Base-by-base conservation (phyloP, 2,888 invertebrate genomes). In the Conops quadrifasciatus region DNA sequence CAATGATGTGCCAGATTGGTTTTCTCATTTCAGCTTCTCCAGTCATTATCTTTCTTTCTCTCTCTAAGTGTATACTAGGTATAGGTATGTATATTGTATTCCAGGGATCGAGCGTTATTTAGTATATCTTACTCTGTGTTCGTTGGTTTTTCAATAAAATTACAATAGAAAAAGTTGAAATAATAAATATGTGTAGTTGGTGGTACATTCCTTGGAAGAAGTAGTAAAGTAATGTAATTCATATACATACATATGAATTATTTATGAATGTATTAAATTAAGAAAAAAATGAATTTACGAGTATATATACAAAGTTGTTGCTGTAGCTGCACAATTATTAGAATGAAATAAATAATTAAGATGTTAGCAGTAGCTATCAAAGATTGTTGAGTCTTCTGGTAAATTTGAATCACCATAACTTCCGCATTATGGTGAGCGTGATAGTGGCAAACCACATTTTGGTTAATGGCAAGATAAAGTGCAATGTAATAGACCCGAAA, bases 281-380 rank as follows among this genome's bases (percentile, higher is more conserved):
- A 56, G 24, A 63, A 63, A 26, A 24, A 30, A 47, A 45, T 36
- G 9, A 36, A 36, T 36, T 7, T 36, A 36, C 36, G 5, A 36
- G 9, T 9, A 36, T 36, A 36, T 36, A 36, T 36, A 36, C 36
- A 63, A 63, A 15, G 26, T 71, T 75, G 71, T 71, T 66, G 79
- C 80, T 81, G 82, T 81, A 81, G 81, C 81, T 80, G 79, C 77
- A 81, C 82, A 83, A 82, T 82, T 80, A 74, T 77, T 53, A 73
- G 73, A 49, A 74, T 74, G 68, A 75, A 73, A 67, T 72, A 70
- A 62, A 49, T 49, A 4, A 51, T 11, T 68, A 26, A 13, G 60
- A 75, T 7, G n/a, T 51, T 28, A 47, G 68, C 51, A 75, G 77
- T 76, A 77, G 76, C 76, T 75, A 76, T 77, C 77, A 77, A 75